A percentile compares a stretch with the other conserved stretches of the same genome.
Evolutionary conservation across 2,888 invertebrate species (phyloP).

Genomic region (Pogonocherus hispidulus): DNA sequence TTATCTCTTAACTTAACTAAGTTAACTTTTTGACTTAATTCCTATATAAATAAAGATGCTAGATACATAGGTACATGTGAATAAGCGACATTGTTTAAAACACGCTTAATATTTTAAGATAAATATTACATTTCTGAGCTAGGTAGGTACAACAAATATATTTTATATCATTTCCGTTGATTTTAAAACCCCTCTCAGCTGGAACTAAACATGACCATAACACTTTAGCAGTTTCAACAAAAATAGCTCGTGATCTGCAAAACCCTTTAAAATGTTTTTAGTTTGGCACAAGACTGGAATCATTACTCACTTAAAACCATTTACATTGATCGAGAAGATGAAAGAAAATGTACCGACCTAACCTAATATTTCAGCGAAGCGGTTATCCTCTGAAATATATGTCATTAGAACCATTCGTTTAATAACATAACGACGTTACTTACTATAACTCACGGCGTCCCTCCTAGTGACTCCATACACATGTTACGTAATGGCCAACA

Average conservation of each 20-base stretch:
- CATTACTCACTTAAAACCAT: conserved; percentile 4
- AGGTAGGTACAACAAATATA: too few species aligned
- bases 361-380: conserved; percentile 33
- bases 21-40: too few species aligned
- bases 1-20: too few species aligned
- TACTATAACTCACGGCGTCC: not conserved
- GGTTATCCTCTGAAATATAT: conserved; percentile 45
- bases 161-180: too few species aligned
- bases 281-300: conserved; percentile 21
- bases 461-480: not conserved
- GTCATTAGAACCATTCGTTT: conserved; percentile 51
- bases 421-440: not conserved
- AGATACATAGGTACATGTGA: too few species aligned
- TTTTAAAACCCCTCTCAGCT: not conserved
- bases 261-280: conserved; percentile 6
- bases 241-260: not conserved
- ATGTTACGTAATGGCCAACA: not conserved
- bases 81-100: too few species aligned
- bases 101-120: too few species aligned
- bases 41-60: too few species aligned
- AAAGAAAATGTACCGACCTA: conserved; percentile 45
- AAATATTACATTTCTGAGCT: too few species aligned
- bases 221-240: not conserved
- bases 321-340: conserved; percentile 39
- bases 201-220: not conserved